A percentile compares a stretch with the other conserved stretches of the same genome.
phyloP scores from a whole-genome alignment of 2,888 invertebrate genomes.

The Dolichomitus sp. region DNA sequence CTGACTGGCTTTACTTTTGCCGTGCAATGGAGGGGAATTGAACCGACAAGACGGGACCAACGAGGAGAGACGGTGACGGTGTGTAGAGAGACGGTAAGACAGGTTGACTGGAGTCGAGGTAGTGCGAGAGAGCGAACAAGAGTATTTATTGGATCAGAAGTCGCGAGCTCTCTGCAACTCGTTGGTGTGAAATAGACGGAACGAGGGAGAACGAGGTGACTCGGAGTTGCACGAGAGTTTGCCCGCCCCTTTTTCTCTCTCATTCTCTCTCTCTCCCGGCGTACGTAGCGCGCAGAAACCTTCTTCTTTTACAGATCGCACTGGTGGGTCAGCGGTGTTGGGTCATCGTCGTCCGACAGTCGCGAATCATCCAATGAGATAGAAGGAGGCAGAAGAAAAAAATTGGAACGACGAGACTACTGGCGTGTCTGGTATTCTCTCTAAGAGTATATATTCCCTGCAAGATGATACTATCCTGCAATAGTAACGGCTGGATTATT shows the following conservation, averaged over 20 bases:
- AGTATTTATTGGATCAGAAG: slow-evolving; percentile 70
- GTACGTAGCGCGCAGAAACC: background rate
- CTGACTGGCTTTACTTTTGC: slow-evolving; percentile 35
- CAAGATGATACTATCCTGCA: background rate
- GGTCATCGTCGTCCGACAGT: slow-evolving; percentile 49
- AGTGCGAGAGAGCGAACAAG: slow-evolving; percentile 40
- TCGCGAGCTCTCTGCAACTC: slow-evolving; percentile 32
- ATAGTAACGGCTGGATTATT: background rate
- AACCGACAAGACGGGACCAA: background rate
- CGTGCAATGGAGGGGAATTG: slow-evolving; percentile 25
- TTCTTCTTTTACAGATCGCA: slow-evolving; percentile 14
- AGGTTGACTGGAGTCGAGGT: slow-evolving; percentile 23
- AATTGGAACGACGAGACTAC: slow-evolving; percentile 46
- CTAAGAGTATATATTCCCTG: slow-evolving; percentile 18
- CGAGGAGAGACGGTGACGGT: slow-evolving; percentile 27
- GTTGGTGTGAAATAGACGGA: slow-evolving; percentile 42
- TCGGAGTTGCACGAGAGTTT: slow-evolving; percentile 26
- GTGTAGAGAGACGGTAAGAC: slow-evolving; percentile 39
- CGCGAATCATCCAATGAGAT: slow-evolving; percentile 54
- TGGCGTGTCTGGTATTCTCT: slow-evolving; percentile 45
- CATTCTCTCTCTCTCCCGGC: background rate
- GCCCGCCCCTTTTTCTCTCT: too few relatives aligned
- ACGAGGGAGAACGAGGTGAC: slow-evolving; percentile 46
- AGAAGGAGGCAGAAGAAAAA: slow-evolving; percentile 40
- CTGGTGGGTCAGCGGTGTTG: slow-evolving; percentile 54